These are phyloP conservation scores for Agrilus planipennis DNA, from an alignment of 1,140 invertebrate species.

Conservation along the genomic window DNA sequence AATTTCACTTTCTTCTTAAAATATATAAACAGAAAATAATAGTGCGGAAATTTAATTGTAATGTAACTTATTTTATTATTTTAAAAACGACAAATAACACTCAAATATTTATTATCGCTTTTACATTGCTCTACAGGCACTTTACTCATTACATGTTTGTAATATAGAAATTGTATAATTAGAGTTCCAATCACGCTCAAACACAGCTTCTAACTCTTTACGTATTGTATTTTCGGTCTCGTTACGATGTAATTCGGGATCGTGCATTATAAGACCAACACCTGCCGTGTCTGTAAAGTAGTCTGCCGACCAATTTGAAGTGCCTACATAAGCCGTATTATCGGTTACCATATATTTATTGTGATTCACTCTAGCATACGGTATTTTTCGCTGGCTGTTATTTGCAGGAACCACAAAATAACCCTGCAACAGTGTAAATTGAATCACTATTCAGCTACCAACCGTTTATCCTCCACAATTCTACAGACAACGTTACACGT, in stretches of 20 bases:
- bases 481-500: slow-evolving; percentile 1
- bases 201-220: slow-evolving; percentile 64
- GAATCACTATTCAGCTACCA: slow-evolving; percentile 14
- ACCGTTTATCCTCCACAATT: no score
- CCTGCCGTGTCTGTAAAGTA: slow-evolving; percentile 91
- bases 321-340: slow-evolving; percentile 83
- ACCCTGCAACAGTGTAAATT: slow-evolving; percentile 58
- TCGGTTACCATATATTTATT: slow-evolving; percentile 99
- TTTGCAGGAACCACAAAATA: slow-evolving; percentile 68
- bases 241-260: slow-evolving; percentile 40
- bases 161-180: slow-evolving; percentile 46
- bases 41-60: no score
- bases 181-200: slow-evolving; percentile 85
- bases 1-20: no score
- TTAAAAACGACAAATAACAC: no score
- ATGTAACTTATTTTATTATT: no score
- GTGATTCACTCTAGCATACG: slow-evolving; percentile 86
- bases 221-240: slow-evolving; percentile 44
- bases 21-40: no score
- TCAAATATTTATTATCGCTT: no score
- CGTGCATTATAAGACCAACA: slow-evolving; percentile 57
- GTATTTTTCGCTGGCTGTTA: slow-evolving; percentile 68
- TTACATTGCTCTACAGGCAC: no score
- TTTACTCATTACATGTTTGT: no score
- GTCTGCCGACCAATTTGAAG: slow-evolving; percentile 96